These are phyloP conservation scores for Terrapene triunguis DNA, from an alignment of 2,113 vertebrate species.

Conservation along the genomic window DNA sequence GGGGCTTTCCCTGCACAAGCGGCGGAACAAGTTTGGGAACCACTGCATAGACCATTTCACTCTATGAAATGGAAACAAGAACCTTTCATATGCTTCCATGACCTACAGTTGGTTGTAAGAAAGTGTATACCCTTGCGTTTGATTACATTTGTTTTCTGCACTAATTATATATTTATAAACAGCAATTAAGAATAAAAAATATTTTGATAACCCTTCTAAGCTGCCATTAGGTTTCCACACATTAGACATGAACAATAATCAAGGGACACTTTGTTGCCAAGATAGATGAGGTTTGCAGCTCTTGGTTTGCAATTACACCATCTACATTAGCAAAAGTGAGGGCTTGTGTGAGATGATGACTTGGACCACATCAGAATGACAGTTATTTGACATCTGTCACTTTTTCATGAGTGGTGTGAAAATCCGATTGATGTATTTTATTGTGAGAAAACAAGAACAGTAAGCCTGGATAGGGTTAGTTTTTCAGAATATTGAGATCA, in stretches of 20 bases:
- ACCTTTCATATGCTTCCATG: neutral
- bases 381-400: conserved; percentile 44
- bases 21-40: too few relatives aligned
- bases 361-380: conserved; percentile 49
- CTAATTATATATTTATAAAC: conserved; percentile 54
- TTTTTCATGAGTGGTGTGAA: conserved; percentile 36
- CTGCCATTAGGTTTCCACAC: conserved; percentile 65
- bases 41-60: neutral
- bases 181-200: conserved; percentile 39
- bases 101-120: conserved; percentile 40
- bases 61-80: neutral
- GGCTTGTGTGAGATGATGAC: conserved; percentile 51
- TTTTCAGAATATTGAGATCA: neutral
- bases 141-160: neutral
- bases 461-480: neutral
- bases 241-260: conserved; percentile 73
- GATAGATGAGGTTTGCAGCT: conserved; percentile 59
- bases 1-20: too few relatives aligned
- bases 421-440: neutral
- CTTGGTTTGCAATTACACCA: conserved; percentile 60
- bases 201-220: conserved; percentile 46
- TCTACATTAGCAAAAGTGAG: conserved; percentile 52
- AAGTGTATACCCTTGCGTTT: conserved; percentile 6
- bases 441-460: conserved; percentile 28
- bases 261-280: conserved; percentile 57